Base-by-base conservation (phyloP, 2,797 vertebrate genomes). In the Hemibagrus guttatus region DNA sequence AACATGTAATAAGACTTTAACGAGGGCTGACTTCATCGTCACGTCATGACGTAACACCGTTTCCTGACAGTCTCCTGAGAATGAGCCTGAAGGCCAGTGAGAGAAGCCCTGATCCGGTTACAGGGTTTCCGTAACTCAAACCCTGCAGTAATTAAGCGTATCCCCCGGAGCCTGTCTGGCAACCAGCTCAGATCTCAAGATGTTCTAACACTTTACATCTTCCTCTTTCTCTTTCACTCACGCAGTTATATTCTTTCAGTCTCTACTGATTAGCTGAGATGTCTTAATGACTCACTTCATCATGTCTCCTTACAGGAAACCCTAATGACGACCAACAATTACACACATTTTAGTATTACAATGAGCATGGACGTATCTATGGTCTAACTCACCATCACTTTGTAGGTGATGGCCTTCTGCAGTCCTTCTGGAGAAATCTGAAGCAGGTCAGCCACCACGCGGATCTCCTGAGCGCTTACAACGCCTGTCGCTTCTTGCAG, bases 391-490 rank as follows among this genome's bases (percentile, higher is more conserved):
- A 99, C 98, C 2, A 95, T 99, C 92, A 97, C 94, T 96, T 98
- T 99, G 92, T 95, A 98, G 88, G 97, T 99, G 92, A 99, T 95
- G 83, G 98, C 95, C 90, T 96, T 99, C 92, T 98, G 97, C 85
- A 99, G 94, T 14, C 96, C 96, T 28, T 99, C 98, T 0, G 97
- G 98, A 61, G 98, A 99, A 42, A 99, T 95, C 92, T 97, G 97
- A 84, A 99, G 93, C 88, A 99, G 95, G 90, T 98, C 98, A 0
- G 98, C 97, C 56, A 99, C 97, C 0, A 96, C 95, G 75, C 96
- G 95, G 93, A 99, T 97, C 94, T 99, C 98, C 0, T 96, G 95
- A 28, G 97, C 94, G 0, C 98, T 99, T 87, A 98, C 97, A 87
- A 98, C 96, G 0, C 93, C 95, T 0, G 97, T 97, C 0, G 96